Percentiles rank a stretch among this genome's conserved stretches.
phyloP scores from a whole-genome alignment of 1,140 invertebrate genomes.

The Cataglyphis hispanica region DNA sequence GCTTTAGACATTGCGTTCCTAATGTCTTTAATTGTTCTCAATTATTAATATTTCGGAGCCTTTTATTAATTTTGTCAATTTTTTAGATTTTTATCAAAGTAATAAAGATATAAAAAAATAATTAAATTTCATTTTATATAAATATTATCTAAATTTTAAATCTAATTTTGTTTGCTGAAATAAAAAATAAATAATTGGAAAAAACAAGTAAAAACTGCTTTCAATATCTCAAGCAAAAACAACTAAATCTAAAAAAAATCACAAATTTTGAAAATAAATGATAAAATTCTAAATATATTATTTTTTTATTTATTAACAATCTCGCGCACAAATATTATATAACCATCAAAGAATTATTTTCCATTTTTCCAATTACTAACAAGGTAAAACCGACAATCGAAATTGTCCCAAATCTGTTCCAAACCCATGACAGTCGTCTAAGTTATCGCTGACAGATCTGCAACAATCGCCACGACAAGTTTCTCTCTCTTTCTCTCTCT shows the following conservation, averaged over 20 bases:
- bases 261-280: not conserved
- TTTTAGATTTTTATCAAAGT: not conserved
- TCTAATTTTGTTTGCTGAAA: not conserved
- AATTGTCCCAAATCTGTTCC: not conserved
- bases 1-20: no score
- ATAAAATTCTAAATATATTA: not conserved
- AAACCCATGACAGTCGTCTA: not conserved
- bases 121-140: not conserved
- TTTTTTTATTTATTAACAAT: slow-evolving; percentile 11
- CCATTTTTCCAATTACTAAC: not conserved
- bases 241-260: not conserved
- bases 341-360: slow-evolving; percentile 18
- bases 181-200: not conserved
- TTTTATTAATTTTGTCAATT: no score
- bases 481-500: not conserved
- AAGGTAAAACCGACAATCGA: not conserved
- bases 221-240: not conserved
- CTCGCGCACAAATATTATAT: not conserved
- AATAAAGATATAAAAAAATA: not conserved
- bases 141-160: not conserved
- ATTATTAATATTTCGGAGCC: no score
- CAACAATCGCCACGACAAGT: not conserved
- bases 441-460: not conserved
- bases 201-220: not conserved
- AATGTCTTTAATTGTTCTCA: no score